Evolutionary conservation across 2,888 invertebrate genomes (phyloP), one percentile per base, ranked within the genome.

Genomic region (Ormyrus rosae): DNA sequence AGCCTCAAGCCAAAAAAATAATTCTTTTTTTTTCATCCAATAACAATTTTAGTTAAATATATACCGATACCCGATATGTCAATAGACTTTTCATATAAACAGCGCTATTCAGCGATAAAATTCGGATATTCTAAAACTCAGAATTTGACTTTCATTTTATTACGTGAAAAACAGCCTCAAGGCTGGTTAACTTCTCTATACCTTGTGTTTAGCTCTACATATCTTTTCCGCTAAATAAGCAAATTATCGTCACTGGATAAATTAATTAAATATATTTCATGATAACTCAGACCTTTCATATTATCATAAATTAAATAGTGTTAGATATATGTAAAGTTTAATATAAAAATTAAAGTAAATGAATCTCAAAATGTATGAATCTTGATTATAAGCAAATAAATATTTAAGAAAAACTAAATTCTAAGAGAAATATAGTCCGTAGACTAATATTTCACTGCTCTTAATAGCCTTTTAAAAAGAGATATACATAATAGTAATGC

Each of bases 121-220:
- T 80, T 74, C 46, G 34, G 58, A 64, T 55, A 64, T 9, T 64
- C 60, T 81, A 70, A 69, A 77, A 73, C 61, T 78, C 8, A 73
- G 72, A 79, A 69, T 71, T 79, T 79, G 61, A 82, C 69, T 72
- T 79, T 72, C 68, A 58, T 78, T 75, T 72, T n/a, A 45, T 76
- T 69, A 61, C 6, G 55, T 77, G 65, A 76, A 74, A 73, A 77
- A 80, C 74, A 63, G 71, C 61, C 58, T 58, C 55, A 51, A 45
- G 34, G 58, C 77, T 80, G 77, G 68, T 64, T 5, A 68, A 74
- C 74, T 79, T 80, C 82, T 82, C 82, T 80, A 80, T 82, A 82
- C 82, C 82, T 82, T 82, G 82, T 82, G 82, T 82, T 82, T 82
- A 82, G 68, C 46, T 79, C 60, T 78, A 70, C 9, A 60, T 78